Percentiles rank a stretch among this genome's conserved stretches.
phyloP scores from a whole-genome alignment of 2,888 invertebrate species.

The Allophyes oxyacanthae region DNA sequence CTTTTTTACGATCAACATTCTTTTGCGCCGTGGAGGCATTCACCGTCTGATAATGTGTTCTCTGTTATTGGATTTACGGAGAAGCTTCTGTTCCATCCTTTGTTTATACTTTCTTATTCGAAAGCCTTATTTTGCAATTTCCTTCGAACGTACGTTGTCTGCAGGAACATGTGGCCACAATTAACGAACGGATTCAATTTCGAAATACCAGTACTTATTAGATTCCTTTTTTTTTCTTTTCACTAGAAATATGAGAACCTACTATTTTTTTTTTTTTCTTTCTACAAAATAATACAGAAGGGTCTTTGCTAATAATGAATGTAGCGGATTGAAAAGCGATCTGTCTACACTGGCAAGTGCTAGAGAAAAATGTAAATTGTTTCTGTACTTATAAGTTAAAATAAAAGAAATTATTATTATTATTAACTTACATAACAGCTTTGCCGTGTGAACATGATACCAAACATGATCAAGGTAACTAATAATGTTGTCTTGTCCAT shows the following conservation, averaged over 20 bases:
- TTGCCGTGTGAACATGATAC: too few relatives aligned
- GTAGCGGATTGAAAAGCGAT: too few relatives aligned
- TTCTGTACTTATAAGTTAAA: too few relatives aligned
- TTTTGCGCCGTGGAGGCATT: conserved; percentile 37
- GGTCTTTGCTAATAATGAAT: too few relatives aligned
- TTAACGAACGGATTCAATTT: conserved; percentile 42
- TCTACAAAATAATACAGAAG: too few relatives aligned
- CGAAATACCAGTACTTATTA: conserved; percentile 3
- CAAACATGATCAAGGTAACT: too few relatives aligned
- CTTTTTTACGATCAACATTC: conserved; percentile 51
- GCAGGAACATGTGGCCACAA: conserved; percentile 31
- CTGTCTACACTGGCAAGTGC: too few relatives aligned
- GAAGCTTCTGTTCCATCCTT: conserved; percentile 50
- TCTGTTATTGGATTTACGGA: conserved; percentile 59
- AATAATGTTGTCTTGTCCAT: too few relatives aligned
- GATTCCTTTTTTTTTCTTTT: conserved; percentile 12
- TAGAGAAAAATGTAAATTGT: too few relatives aligned
- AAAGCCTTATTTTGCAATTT: conserved; percentile 61
- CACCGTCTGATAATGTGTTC: conserved; percentile 50
- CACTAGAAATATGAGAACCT: neutral
- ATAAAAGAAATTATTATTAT: too few relatives aligned
- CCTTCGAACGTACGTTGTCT: conserved; percentile 30
- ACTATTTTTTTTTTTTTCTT: too few relatives aligned
- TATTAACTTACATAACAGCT: too few relatives aligned
- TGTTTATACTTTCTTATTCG: conserved; percentile 64